Base-by-base conservation (phyloP, 2,113 vertebrate species). In the Cynopterus brachyotis region DNA sequence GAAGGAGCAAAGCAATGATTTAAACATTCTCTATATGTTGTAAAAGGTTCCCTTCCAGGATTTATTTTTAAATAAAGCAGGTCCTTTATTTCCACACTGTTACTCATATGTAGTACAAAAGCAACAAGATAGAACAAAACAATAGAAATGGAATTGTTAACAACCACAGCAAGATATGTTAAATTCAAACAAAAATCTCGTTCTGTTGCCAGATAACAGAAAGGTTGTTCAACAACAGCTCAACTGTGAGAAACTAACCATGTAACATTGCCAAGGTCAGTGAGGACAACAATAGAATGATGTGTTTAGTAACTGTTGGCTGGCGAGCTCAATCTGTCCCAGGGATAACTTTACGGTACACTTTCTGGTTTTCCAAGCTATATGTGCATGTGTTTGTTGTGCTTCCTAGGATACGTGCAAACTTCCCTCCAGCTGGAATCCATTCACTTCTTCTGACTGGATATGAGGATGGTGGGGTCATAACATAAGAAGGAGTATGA, bases 201-300 rank as follows among this genome's bases (percentile, higher is more conserved):
- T 86, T 86, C 97, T 97, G 97, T 96, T 97, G 59, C 89, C 94
- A 97, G 97, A 97, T 93, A 62, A 94, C 47, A 83, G 96, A 76
- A 95, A 98, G 98, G 96, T 86, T 97, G 94, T 92, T 96, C 76
- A 95, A 95, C 91, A 97, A 79, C 81, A 97, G 85, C 32, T 96
- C 96, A 94, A 94, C 62, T 7, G 0, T 86, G 73, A 93, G 30
- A 89, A 98, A 97, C 73, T 76, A 96, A 69, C 84, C 94, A 7
- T 32, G 76, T 91, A 89, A 91, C 15, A 57, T 30, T 93, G 94
- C 95, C 93, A 97, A 95, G 69, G 97, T 96, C 96, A 96, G 22
- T 0, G 55, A 97, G 90, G 95, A 86, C 72, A 91, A 75, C 80
- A 93, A 59, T 15, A 95, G 94, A 79, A 91, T 2, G 9, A 97